Conservation (phyloP, 2,888 invertebrate genomes). For the Eueremaeus valkanovi region DNA sequence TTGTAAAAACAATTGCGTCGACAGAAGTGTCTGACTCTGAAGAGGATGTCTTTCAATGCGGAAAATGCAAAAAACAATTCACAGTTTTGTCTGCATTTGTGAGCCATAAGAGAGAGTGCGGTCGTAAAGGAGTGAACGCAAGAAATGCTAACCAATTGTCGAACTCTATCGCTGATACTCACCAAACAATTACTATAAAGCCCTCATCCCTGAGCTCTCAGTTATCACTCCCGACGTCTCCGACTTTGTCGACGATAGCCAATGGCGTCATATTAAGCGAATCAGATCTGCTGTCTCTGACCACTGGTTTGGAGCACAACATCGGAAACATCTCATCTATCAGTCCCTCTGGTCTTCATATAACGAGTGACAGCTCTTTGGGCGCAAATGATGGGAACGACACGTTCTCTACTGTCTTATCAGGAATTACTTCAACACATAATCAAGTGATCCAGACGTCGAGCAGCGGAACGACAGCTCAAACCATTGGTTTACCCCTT, state of each 20-base stretch:
- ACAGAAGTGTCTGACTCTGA: not conserved
- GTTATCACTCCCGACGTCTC: slow-evolving; percentile 9
- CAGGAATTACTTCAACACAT: not conserved
- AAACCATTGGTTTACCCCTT: slow-evolving; percentile 42
- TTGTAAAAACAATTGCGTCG: no score
- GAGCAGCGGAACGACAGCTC: slow-evolving; percentile 3
- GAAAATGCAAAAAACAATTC: slow-evolving; percentile 64
- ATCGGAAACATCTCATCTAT: slow-evolving; percentile 38
- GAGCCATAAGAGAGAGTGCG: slow-evolving; percentile 58
- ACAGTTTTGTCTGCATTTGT: slow-evolving; percentile 61
- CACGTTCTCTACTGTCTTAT: slow-evolving; percentile 1
- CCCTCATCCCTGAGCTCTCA: slow-evolving; percentile 13
- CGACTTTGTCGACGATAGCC: not conserved
- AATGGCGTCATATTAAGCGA: slow-evolving; percentile 45
- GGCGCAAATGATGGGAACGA: not conserved
- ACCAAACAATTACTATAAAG: not conserved
- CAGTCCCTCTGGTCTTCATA: slow-evolving; percentile 38
- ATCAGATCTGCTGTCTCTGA: slow-evolving; percentile 47
- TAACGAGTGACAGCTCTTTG: slow-evolving; percentile 29
- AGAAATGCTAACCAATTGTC: not conserved
- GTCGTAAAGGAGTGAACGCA: slow-evolving; percentile 41
- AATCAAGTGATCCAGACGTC: slow-evolving; percentile 15
- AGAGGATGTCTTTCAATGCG: slow-evolving; percentile 63
- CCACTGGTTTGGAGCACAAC: slow-evolving; percentile 40
- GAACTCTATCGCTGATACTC: not conserved